Evolutionary conservation across 2,888 invertebrate genomes (phyloP).

Genomic region (Eumerus sabulonum): DNA sequence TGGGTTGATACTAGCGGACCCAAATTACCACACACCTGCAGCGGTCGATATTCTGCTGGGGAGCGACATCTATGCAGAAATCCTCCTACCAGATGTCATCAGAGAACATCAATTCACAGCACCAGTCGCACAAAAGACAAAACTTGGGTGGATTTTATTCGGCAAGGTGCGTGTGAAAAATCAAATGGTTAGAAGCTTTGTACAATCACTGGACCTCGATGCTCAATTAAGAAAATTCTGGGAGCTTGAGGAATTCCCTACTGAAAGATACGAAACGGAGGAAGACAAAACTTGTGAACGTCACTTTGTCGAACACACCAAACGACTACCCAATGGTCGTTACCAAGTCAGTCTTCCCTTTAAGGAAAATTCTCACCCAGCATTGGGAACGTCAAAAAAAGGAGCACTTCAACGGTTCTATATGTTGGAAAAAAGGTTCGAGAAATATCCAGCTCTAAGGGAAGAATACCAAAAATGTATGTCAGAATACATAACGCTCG

Average conservation of each 20-base stretch:
- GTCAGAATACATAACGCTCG: too few relatives aligned
- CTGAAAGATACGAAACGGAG: not conserved
- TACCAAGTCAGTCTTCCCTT: too few relatives aligned
- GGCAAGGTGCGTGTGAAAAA: not conserved
- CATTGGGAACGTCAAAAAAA: too few relatives aligned
- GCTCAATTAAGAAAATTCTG: not conserved
- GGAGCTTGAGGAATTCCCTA: conserved; percentile 15
- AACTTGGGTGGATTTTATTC: conserved; percentile 13
- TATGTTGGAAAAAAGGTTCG: too few relatives aligned
- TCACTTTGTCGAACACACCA: conserved; percentile 1
- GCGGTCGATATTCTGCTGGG: conserved; percentile 6
- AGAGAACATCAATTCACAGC: not conserved
- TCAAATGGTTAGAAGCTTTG: not conserved
- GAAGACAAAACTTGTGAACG: conserved; percentile 2
- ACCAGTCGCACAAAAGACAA: conserved; percentile 12
- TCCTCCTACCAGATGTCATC: not conserved
- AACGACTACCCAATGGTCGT: conserved; percentile 1
- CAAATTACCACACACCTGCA: conserved; percentile 5
- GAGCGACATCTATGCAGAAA: not conserved
- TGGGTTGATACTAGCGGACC: not conserved
- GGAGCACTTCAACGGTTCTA: too few relatives aligned
- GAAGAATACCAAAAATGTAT: too few relatives aligned
- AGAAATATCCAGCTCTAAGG: too few relatives aligned
- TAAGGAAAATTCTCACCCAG: too few relatives aligned
- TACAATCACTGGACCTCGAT: not conserved